Evolutionary conservation across 2,888 invertebrate genomes (phyloP), one percentile per base, ranked within the genome.

Genomic region (Zygothrica quintamaculata): DNA sequence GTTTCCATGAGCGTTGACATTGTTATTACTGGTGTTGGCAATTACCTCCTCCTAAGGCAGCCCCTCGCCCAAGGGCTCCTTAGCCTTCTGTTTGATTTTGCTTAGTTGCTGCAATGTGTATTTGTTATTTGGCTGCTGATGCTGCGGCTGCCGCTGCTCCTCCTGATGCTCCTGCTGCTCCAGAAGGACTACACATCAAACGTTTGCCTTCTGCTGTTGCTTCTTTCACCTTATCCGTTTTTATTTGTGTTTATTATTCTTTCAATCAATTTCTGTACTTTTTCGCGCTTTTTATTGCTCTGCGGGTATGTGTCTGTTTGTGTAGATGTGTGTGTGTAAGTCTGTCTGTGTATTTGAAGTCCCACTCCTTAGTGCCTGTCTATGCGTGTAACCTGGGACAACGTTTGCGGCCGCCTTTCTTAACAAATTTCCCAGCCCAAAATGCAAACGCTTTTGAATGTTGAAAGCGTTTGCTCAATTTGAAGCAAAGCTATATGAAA

Each of bases 221-320:
- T 29, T 18, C 57, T 46, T 42, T 9, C 43, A 43, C 53, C 60
- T 4, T 58, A 37, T 40, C 39, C 34, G 44, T 59, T 13, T 26
- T 9, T 29, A 8, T 51, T 29, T 12, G 1, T 40, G 47, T 44
- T 64, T 84, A 75, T 68, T 80, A 77, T 65, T 67, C 59, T 71
- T 77, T 75, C 76, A 82, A 81, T 87, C 87, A 87, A 84, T 84
- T 82, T 69, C 55, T 65, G 56, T 81, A 77, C 51, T 50, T 47
- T 84, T 73, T 42, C 33, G 59, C 50, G 29, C 42, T 66, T 76
- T 69, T 57, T 77, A 59, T 61, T 60, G 58, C n/a, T 47, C 47
- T 51, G 52, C 31, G 42, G 39, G 26, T 34, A 50, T 47, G 18
- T 40, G n/a, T 62, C 40, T 55, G 16, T 46, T 31, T 47, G 57